Conservation (phyloP, 2,888 invertebrate genomes). For the Asteroscopus sphinx region DNA sequence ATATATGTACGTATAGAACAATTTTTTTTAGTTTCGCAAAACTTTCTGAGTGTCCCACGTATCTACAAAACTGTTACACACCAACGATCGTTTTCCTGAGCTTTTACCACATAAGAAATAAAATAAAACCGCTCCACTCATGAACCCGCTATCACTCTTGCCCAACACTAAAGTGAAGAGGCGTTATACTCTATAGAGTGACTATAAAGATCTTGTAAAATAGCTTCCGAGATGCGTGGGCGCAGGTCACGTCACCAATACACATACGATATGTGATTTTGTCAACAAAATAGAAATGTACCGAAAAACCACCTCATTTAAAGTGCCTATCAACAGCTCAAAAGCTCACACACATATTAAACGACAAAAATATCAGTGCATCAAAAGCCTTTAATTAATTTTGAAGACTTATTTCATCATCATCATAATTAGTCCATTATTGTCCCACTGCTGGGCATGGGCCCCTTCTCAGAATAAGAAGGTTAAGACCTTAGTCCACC, state of each 20-base stretch:
- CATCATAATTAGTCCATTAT: no score
- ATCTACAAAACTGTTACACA: not conserved
- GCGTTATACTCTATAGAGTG: conserved; percentile 60
- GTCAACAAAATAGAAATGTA: conserved; percentile 15
- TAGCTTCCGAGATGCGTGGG: conserved; percentile 69
- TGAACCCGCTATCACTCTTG: conserved; percentile 23
- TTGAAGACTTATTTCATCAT: no score
- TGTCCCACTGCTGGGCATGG: conserved; percentile 27
- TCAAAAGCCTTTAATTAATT: no score
- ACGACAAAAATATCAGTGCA: no score
- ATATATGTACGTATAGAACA: no score
- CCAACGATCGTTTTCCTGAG: not conserved
- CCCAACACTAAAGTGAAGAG: conserved; percentile 51
- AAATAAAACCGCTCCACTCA: conserved; percentile 10
- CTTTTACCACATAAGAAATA: not conserved
- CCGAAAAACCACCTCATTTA: conserved; percentile 19
- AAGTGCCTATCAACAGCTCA: no score
- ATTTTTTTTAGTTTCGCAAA: no score
- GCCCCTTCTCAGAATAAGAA: no score
- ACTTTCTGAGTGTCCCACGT: no score
- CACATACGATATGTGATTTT: conserved; percentile 41
- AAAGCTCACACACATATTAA: no score
- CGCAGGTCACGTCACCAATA: conserved; percentile 62
- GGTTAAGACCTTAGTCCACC: no score
- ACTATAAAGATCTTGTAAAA: conserved; percentile 75